Evolutionary conservation across 2,113 vertebrate species (phyloP).

Genomic region (Nothocercus julius): DNA sequence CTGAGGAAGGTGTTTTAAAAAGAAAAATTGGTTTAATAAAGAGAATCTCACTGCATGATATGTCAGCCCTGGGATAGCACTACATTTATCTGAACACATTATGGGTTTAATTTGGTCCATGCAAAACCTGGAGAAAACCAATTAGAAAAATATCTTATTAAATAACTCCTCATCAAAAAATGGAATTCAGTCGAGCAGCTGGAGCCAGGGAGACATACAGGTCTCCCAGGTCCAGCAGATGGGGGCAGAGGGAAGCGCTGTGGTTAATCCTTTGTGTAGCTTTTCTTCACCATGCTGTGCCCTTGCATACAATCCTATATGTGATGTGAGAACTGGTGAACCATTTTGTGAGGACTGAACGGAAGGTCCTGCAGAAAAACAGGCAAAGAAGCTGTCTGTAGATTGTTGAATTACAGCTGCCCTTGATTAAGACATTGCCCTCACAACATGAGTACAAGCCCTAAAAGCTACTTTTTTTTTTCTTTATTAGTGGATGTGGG

Average conservation of each 20-base stretch:
- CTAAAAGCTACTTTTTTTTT: background rate
- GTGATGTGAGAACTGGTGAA: background rate
- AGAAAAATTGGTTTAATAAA: conserved; percentile 66
- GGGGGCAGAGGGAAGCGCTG: background rate
- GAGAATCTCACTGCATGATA: conserved; percentile 1
- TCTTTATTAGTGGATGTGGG: background rate
- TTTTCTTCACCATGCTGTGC: background rate
- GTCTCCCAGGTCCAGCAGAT: background rate
- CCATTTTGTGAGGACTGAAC: background rate
- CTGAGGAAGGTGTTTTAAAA: conserved; percentile 25
- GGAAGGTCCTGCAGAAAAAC: background rate
- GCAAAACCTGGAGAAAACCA: background rate
- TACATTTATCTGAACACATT: conserved; percentile 24
- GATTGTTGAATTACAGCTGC: background rate
- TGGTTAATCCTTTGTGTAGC: background rate
- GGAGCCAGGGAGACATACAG: background rate
- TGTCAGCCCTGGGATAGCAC: background rate
- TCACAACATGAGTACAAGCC: background rate
- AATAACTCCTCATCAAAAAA: background rate
- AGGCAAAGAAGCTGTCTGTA: background rate
- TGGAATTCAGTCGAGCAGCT: background rate
- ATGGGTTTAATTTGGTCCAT: conserved; percentile 40
- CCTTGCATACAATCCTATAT: accelerated
- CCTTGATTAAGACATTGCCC: background rate
- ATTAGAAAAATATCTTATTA: background rate